Conservation (phyloP, 2,797 vertebrate species). For the Gallirallus australis region DNA sequence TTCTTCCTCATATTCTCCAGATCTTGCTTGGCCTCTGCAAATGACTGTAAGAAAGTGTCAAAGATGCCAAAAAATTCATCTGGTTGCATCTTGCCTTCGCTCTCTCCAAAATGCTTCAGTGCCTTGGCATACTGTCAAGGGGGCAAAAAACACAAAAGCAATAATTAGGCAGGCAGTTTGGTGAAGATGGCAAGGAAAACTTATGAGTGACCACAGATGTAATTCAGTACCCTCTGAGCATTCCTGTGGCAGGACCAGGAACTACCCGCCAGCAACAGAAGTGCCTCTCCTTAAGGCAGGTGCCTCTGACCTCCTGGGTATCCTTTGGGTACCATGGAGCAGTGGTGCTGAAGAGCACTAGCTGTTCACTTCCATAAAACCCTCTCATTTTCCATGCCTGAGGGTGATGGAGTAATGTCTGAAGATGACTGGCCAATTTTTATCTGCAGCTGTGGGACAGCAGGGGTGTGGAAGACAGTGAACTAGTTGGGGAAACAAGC, state of each 20-base stretch:
- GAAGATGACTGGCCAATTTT: neutral
- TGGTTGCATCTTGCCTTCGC: constrained; percentile 91
- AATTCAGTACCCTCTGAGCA: neutral
- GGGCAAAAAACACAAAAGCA: constrained; percentile 18
- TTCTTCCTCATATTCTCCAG: constrained; percentile 94
- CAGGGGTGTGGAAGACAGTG: neutral
- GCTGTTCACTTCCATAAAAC: neutral
- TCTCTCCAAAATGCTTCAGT: constrained; percentile 94
- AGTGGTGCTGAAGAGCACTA: neutral
- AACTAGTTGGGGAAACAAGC: neutral
- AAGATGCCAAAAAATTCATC: constrained; percentile 99
- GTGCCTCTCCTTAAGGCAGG: neutral
- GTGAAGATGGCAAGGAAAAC: neutral
- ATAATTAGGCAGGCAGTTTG: constrained; percentile 23
- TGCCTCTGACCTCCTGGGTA: neutral
- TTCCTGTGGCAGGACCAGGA: neutral
- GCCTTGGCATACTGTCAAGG: constrained; percentile 88
- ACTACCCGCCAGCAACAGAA: neutral
- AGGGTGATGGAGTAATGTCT: neutral
- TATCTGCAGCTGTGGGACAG: neutral
- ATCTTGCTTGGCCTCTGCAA: constrained; percentile 92
- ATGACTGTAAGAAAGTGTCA: constrained; percentile 95
- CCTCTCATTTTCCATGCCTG: neutral
- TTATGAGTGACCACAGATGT: neutral
- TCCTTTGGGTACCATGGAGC: neutral